Base-by-base conservation (phyloP, 2,113 vertebrate genomes). In the Tetrao urogallus region DNA sequence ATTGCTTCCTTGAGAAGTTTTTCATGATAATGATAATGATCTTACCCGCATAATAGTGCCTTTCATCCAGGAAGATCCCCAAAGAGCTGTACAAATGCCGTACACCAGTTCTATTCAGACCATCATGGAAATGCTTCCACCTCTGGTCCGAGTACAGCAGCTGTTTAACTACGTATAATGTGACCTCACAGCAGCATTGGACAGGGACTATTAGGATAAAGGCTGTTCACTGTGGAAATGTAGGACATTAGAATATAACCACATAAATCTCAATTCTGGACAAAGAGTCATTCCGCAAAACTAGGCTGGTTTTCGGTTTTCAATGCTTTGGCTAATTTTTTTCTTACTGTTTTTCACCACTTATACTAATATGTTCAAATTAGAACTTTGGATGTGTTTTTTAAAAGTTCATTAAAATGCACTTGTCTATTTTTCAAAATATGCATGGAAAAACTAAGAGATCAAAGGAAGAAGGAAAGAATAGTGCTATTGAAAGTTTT, bases 21-120 rank as follows among this genome's bases (percentile, higher is more conserved):
- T 97, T 97, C 97, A 97, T 89, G 94, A 96, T 96, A 97, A 97
- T 97, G 95, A 97, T 97, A 96, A 96, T 95, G 97, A 97, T 96
- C 91, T 96, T 95, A 95, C 93, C 85, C 88, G 13, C 95, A 96
- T 97, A 97, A 97, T 96, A 94, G 94, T 61, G 88, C 88, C 95
- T 97, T 97, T 97, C 96, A 96, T 95, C 96, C 90, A 94, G 96
- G 89, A 97, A 90, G 88, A 96, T 95, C 91, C 91, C 96, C 90
- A 90, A 97, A 96, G 93, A 96, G 94, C 89, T 70, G 78, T 94
- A 90, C 76, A 83, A 95, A 95, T 71, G 86, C 94, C 0, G 11
- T 96, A 93, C 79, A 94, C 94, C 75, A 75, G 89, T 92, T 95
- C 94, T 96, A 95, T 97, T 96, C 92, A 94, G 91, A 91, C 92